phyloP scores from a whole-genome alignment of 2,113 vertebrate genomes.

The Carlito syrichta region DNA sequence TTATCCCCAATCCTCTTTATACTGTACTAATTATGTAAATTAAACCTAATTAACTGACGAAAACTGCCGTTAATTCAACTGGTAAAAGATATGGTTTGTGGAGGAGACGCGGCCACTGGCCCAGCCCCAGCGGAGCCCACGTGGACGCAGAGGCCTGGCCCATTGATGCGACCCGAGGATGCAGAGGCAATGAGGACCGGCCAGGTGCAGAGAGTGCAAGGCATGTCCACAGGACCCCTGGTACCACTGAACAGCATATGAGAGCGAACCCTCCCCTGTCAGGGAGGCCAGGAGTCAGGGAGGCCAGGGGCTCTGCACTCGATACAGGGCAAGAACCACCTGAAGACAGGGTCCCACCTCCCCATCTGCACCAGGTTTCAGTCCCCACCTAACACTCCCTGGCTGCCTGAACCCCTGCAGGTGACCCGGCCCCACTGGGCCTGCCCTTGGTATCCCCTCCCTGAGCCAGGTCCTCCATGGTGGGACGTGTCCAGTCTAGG shows the following conservation, averaged over 20 bases:
- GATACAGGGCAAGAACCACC: too few species aligned
- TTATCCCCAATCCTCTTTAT: slow-evolving; percentile 91
- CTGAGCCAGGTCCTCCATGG: not conserved
- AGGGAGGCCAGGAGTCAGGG: not conserved
- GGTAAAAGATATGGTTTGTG: slow-evolving; percentile 81
- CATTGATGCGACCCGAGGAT: not conserved
- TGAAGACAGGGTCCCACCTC: not conserved
- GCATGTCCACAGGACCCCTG: too few species aligned
- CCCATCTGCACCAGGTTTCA: not conserved
- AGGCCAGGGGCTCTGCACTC: not conserved
- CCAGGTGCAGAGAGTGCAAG: too few species aligned
- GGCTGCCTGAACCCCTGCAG: not conserved
- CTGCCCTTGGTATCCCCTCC: not conserved
- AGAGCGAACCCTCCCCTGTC: not conserved
- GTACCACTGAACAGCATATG: not conserved
- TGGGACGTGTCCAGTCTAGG: too few species aligned
- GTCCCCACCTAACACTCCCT: not conserved
- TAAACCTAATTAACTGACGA: slow-evolving; percentile 91
- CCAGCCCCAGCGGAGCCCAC: not conserved
- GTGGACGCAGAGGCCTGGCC: not conserved
- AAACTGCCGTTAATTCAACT: slow-evolving; percentile 88
- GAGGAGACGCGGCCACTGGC: slow-evolving; percentile 62
- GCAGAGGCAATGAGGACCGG: not conserved
- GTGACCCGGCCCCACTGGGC: not conserved
- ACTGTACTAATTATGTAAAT: slow-evolving; percentile 92